A percentile compares a stretch with the other conserved stretches of the same genome.
Conservation (phyloP, 2,113 vertebrate species). For the Pogona vitticeps region DNA sequence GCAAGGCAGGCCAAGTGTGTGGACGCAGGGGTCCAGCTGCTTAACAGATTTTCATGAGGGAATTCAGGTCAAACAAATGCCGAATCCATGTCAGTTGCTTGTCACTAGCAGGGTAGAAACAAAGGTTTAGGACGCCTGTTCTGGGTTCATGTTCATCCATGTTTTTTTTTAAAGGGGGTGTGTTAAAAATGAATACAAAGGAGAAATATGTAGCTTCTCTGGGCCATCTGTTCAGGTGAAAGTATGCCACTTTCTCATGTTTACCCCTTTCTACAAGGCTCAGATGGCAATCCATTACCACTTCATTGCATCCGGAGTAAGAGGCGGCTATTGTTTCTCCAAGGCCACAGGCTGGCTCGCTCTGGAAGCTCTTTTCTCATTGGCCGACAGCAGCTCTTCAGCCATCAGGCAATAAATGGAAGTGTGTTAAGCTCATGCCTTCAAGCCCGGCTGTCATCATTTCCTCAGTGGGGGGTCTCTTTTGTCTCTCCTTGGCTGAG, state of each 20-base stretch:
- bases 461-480: neutral
- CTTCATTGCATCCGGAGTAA: neutral
- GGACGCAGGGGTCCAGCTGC: no score
- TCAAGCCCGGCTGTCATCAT: constrained; percentile 12
- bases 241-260: constrained; percentile 43
- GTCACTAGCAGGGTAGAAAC: neutral
- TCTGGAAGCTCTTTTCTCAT: neutral
- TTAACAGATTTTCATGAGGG: neutral
- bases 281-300: neutral
- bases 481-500: neutral
- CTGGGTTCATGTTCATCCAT: constrained; percentile 40
- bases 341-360: neutral
- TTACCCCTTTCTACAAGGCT: neutral
- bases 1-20: no score
- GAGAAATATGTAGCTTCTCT: constrained; percentile 10
- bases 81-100: neutral
- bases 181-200: neutral
- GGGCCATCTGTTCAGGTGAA: constrained; percentile 61
- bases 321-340: constrained; percentile 1
- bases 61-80: neutral
- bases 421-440: neutral
- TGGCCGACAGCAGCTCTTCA: constrained; percentile 26
- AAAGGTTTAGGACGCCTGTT: constrained; percentile 11
- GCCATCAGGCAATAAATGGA: constrained; percentile 18
- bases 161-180: constrained; percentile 44